These are phyloP conservation scores for Ceratina japonica DNA, from an alignment of 1,140 invertebrate genomes.

Conservation along the genomic window DNA sequence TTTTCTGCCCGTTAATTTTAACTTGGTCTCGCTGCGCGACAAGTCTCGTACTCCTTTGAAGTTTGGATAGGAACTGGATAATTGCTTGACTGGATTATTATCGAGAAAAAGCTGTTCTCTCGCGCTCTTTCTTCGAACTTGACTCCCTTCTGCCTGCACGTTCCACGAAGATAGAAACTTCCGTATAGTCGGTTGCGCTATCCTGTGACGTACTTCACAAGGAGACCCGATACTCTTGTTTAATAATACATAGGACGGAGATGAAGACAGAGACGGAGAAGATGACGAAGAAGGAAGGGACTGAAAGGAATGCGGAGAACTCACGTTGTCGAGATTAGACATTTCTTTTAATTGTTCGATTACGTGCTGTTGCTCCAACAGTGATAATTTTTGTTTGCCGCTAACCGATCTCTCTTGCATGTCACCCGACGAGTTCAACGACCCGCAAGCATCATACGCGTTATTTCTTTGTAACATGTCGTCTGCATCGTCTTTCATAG, in stretches of 20 bases:
- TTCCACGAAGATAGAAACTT: not conserved
- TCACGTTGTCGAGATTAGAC: constrained; percentile 77
- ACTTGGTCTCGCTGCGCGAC: not conserved
- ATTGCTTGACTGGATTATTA: not conserved
- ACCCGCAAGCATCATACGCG: too few relatives aligned
- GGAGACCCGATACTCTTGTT: not conserved
- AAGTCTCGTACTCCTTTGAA: not conserved
- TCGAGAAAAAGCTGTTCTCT: not conserved
- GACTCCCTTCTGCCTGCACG: not conserved
- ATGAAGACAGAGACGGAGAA: constrained; percentile 27
- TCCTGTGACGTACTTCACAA: not conserved
- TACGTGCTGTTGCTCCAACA: constrained; percentile 79
- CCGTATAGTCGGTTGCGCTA: not conserved
- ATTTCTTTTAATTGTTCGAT: constrained; percentile 82
- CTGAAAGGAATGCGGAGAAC: not conserved
- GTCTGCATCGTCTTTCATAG: not conserved
- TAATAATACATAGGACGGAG: not conserved
- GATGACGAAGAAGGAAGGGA: not conserved
- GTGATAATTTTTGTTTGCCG: constrained; percentile 71
- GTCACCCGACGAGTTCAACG: too few relatives aligned
- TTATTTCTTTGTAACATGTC: not conserved
- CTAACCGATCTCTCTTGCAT: not conserved
- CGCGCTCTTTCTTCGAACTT: too few relatives aligned
- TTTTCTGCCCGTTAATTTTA: not conserved
- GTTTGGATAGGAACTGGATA: not conserved